Evolutionary conservation across 2,888 invertebrate genomes (phyloP).

Genomic region (Amphipyra tragopoginis): DNA sequence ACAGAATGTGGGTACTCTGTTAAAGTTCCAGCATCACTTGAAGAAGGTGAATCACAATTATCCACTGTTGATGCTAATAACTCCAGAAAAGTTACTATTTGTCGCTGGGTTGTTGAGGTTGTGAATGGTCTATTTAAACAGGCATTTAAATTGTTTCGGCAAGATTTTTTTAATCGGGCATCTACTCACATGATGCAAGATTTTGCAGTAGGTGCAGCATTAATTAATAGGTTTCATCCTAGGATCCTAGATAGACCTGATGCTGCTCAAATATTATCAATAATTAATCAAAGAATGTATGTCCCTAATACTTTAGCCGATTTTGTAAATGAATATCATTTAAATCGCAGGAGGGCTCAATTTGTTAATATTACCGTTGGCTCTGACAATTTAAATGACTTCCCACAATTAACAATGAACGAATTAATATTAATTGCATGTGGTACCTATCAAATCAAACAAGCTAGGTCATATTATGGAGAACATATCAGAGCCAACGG

Average conservation of each 20-base stretch:
- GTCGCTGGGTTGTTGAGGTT: slow-evolving; percentile 4
- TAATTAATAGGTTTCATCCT: slow-evolving; percentile 9
- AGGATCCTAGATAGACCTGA: slow-evolving; percentile 10
- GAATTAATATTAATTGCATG: slow-evolving; percentile 20
- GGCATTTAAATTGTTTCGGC: slow-evolving; percentile 3
- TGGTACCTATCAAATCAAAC: slow-evolving; percentile 14
- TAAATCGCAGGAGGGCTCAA: slow-evolving; percentile 16
- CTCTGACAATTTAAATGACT: not conserved
- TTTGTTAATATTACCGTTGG: slow-evolving; percentile 14
- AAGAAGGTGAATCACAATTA: slow-evolving; percentile 5
- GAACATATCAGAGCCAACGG: slow-evolving; percentile 18
- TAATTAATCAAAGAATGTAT: slow-evolving; percentile 10
- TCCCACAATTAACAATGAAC: slow-evolving; percentile 4
- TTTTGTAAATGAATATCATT: slow-evolving; percentile 10
- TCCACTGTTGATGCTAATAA: slow-evolving; percentile 8
- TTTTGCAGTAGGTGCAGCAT: slow-evolving; percentile 22
- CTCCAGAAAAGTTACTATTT: slow-evolving; percentile 3
- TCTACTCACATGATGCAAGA: not conserved
- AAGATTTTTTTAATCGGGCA: slow-evolving; percentile 4
- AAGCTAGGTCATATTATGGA: slow-evolving; percentile 14
- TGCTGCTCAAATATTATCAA: slow-evolving; percentile 5
- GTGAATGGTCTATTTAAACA: not conserved
- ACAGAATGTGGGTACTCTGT: slow-evolving; percentile 5
- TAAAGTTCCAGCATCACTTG: slow-evolving; percentile 2
- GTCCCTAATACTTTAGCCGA: slow-evolving; percentile 3